Evolutionary conservation across 2,113 vertebrate species (phyloP), one percentile per base, ranked within the genome.

Genomic region (Grammomys dolichurus): DNA sequence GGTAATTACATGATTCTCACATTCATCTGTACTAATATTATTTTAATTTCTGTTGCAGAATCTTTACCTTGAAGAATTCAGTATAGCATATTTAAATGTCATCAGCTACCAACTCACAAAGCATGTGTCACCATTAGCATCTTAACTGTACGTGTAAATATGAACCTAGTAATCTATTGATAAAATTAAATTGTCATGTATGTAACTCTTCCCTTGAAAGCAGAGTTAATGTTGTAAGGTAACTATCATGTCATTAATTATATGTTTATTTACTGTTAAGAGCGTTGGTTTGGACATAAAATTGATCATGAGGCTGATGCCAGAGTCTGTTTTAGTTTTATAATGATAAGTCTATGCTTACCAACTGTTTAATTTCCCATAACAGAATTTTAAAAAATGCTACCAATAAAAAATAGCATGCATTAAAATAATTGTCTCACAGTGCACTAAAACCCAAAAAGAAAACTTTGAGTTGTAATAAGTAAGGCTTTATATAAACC

Each of bases 371-470:
- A 85, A 69, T 67, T 95, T 96, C 33, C 26, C n/a, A 14, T 73
- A 43, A 78, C 16, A 67, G 65, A 95, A 82, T 80, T 87, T 75
- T 78, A 56, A 48, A 91, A 89, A 58, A 78, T 13, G 28, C 76
- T 60, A 58, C 93, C 88, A 88, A 72, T 70, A 76, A 56, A 81
- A 88, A 14, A 2, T 65, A 43, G 17, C 19, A 73, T 40, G 19
- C 5, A 48, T 81, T 78, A 93, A 94, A 94, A 69, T 96, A 85
- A 87, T 77, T 90, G 17, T 89, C 12, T 90, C 48, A 80, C 40
- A 94, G 11, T 89, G 20, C 33, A 88, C 43, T 93, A 78, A 60
- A 69, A 60, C 51, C 6, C 17, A 81, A 95, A 81, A 89, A 3
- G 6, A n/a, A 87, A 91, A 60, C 40, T 46, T 48, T 65, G 60